A percentile compares a stretch with the other conserved stretches of the same genome.
Evolutionary conservation across 2,113 vertebrate species (phyloP).

Genomic region (Carassius gibelio): DNA sequence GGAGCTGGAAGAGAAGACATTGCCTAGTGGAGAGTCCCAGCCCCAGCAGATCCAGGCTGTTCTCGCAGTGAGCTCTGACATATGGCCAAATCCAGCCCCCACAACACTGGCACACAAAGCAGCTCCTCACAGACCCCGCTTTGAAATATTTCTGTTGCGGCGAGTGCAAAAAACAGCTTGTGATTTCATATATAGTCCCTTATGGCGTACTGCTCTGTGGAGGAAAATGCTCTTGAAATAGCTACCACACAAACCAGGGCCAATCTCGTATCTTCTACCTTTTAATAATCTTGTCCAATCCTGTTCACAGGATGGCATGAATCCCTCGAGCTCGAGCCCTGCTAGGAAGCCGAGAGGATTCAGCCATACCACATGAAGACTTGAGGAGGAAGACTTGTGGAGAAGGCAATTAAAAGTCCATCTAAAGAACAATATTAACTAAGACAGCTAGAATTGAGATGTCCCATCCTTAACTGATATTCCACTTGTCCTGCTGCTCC

Average conservation of each 20-base stretch:
- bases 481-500: slow-evolving; percentile 52
- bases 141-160: slow-evolving; percentile 8
- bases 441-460: slow-evolving; percentile 46
- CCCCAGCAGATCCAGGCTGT: slow-evolving; percentile 45
- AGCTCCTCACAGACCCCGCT: neutral
- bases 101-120: slow-evolving; percentile 35
- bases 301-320: slow-evolving; percentile 28
- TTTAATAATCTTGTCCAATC: slow-evolving; percentile 39
- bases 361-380: neutral
- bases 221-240: neutral
- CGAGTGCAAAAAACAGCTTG: slow-evolving; percentile 23
- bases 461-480: slow-evolving; percentile 42
- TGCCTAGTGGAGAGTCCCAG: slow-evolving; percentile 46
- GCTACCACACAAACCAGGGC: slow-evolving; percentile 23
- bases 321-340: slow-evolving; percentile 32
- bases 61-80: slow-evolving; percentile 48
- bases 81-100: slow-evolving; percentile 43
- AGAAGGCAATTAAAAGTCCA: slow-evolving; percentile 51
- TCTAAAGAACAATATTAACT: slow-evolving; percentile 51
- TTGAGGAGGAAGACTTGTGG: slow-evolving; percentile 13
- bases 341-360: slow-evolving; percentile 25
- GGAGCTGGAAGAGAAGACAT: slow-evolving; percentile 33
- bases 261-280: slow-evolving; percentile 31
- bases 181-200: slow-evolving; percentile 25
- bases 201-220: neutral